Evolutionary conservation across 2,888 invertebrate species (phyloP).

Genomic region (Augiades crinisus): DNA sequence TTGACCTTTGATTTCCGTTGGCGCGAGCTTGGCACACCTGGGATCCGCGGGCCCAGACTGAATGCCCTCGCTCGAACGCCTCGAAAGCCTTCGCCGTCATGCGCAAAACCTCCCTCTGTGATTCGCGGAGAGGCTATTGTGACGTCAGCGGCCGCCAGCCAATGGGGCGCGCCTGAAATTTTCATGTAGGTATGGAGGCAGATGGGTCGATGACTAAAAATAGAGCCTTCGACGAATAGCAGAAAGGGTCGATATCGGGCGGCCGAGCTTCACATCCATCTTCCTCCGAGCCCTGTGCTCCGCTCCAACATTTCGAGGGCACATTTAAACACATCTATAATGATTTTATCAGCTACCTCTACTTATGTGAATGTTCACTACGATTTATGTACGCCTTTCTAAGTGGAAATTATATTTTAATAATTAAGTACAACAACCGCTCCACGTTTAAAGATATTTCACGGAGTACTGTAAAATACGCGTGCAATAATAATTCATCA

Average conservation of each 20-base stretch:
- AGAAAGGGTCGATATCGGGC: constrained; percentile 37
- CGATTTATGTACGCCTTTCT: neutral
- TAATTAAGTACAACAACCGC: too few species aligned
- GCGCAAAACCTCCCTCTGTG: constrained; percentile 49
- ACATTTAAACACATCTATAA: neutral
- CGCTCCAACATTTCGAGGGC: neutral
- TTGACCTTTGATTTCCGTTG: constrained; percentile 61
- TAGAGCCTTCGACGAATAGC: constrained; percentile 50
- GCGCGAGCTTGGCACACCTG: constrained; percentile 74
- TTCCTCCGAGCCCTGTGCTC: neutral
- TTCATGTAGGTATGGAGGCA: constrained; percentile 70
- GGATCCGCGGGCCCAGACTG: constrained; percentile 74
- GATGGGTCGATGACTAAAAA: constrained; percentile 72
- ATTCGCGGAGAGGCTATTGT: constrained; percentile 61
- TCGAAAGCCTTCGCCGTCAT: constrained; percentile 58
- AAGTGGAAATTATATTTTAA: neutral
- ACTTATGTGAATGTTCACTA: neutral
- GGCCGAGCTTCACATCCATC: constrained; percentile 4
- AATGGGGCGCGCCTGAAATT: constrained; percentile 63
- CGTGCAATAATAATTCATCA: too few species aligned
- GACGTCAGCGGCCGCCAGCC: constrained; percentile 64
- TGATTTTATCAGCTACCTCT: constrained; percentile 1
- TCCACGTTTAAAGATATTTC: too few species aligned
- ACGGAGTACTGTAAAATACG: too few species aligned
- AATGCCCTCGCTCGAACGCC: constrained; percentile 47